Percentiles rank a stretch among this genome's conserved stretches.
These are phyloP conservation scores for Papilio polytes DNA, from an alignment of 1,140 invertebrate genomes.

Conservation along the genomic window DNA sequence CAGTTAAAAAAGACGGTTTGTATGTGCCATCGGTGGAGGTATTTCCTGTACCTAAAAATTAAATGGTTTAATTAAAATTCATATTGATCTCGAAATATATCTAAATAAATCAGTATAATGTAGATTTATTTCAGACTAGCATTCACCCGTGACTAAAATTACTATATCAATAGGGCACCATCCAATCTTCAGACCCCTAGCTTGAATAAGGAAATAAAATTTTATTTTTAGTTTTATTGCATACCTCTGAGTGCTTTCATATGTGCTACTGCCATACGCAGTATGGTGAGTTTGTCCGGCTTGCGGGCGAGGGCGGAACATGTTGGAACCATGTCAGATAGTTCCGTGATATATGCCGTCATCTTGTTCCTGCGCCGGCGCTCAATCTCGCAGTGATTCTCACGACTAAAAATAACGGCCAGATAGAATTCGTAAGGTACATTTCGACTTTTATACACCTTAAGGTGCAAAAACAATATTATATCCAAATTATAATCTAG, in stretches of 20 bases:
- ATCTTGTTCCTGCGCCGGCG: slow-evolving; percentile 99
- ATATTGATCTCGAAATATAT: neutral
- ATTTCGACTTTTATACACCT: neutral
- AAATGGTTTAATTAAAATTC: slow-evolving; percentile 20
- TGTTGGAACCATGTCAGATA: slow-evolving; percentile 99
- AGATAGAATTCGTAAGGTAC: slow-evolving; percentile 16
- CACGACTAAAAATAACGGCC: slow-evolving; percentile 87
- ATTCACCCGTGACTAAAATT: too few relatives aligned
- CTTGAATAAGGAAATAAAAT: too few relatives aligned
- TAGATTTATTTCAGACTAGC: too few relatives aligned
- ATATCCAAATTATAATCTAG: too few relatives aligned
- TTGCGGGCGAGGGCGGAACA: slow-evolving; percentile 98
- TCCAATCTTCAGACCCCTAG: too few relatives aligned
- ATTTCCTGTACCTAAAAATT: slow-evolving; percentile 93
- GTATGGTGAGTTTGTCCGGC: slow-evolving; percentile 99
- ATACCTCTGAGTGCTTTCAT: slow-evolving; percentile 98
- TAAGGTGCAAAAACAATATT: neutral
- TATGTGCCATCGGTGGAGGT: slow-evolving; percentile 97
- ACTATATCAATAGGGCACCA: too few relatives aligned
- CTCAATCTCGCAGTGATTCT: slow-evolving; percentile 99
- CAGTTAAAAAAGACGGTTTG: slow-evolving; percentile 99
- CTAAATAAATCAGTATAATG: neutral
- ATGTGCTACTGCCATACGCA: slow-evolving; percentile 99
- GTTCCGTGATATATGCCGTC: slow-evolving; percentile 99
- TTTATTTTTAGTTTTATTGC: neutral